phyloP scores from a whole-genome alignment of 2,113 vertebrate species.

The Prochilodus magdalenae region DNA sequence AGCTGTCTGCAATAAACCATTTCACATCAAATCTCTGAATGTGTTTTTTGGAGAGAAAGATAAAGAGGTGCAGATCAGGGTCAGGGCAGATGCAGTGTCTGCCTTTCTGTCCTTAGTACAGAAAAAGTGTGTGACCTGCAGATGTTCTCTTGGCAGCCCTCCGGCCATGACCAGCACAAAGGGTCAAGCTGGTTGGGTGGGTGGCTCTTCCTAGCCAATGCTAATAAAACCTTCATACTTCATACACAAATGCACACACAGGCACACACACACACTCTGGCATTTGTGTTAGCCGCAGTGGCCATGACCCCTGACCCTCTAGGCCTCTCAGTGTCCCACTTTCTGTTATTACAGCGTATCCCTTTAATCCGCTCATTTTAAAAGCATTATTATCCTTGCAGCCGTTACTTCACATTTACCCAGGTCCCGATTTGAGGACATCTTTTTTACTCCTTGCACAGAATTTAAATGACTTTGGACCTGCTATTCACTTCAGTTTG shows the following conservation, averaged over 20 bases:
- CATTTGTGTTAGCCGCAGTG: constrained; percentile 52
- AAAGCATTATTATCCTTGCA: constrained; percentile 22
- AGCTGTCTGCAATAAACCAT: too few species aligned
- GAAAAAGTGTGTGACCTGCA: constrained; percentile 64
- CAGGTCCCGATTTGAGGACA: background rate
- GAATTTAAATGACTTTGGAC: constrained; percentile 1
- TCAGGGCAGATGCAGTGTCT: constrained; percentile 64
- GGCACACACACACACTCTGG: background rate
- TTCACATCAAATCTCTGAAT: too few species aligned
- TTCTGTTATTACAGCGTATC: constrained; percentile 27
- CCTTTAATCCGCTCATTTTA: constrained; percentile 35
- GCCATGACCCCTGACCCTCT: constrained; percentile 30
- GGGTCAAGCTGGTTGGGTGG: constrained; percentile 66
- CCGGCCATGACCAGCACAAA: constrained; percentile 64
- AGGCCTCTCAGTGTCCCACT: constrained; percentile 23
- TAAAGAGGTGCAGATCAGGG: constrained; percentile 45
- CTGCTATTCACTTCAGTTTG: background rate
- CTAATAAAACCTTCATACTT: constrained; percentile 73
- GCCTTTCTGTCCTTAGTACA: constrained; percentile 74
- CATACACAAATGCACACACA: background rate
- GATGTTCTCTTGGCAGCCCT: constrained; percentile 61
- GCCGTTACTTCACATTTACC: constrained; percentile 19
- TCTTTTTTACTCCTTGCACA: background rate
- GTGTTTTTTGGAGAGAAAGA: constrained; percentile 28
- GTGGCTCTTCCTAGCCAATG: constrained; percentile 62